phyloP scores from a whole-genome alignment of 2,797 vertebrate species.

The Phataginus tricuspis region DNA sequence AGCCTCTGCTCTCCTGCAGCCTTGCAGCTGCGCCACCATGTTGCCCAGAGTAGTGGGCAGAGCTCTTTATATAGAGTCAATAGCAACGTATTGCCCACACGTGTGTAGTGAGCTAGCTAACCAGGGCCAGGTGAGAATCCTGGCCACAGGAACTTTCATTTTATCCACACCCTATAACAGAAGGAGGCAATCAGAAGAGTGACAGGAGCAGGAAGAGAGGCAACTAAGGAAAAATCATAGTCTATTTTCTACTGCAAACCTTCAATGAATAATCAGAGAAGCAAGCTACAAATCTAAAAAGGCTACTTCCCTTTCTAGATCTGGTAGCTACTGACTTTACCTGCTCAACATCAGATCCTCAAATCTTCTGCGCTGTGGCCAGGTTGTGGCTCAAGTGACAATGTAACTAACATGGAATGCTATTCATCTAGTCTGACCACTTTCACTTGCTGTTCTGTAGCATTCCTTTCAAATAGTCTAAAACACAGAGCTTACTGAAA shows the following conservation, averaged over 20 bases:
- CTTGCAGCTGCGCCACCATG: no score
- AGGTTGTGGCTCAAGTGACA: background rate
- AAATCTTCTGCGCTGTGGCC: background rate
- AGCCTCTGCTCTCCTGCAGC: no score
- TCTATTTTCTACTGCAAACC: background rate
- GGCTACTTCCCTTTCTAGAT: background rate
- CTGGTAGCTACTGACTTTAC: background rate
- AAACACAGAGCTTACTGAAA: background rate
- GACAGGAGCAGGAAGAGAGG: background rate
- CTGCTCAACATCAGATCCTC: background rate
- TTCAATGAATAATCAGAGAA: background rate
- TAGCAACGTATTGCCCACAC: no score
- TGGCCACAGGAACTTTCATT: no score
- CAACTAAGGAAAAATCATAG: background rate
- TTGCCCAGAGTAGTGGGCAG: no score
- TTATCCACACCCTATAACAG: background rate
- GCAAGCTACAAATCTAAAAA: background rate
- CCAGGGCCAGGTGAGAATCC: no score
- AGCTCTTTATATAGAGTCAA: no score
- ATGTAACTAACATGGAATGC: background rate
- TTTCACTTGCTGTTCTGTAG: constrained; percentile 2
- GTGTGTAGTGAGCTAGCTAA: no score
- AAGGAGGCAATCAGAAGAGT: background rate
- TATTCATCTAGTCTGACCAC: background rate
- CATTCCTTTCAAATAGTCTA: background rate